Evolutionary conservation across 2,888 invertebrate species (phyloP).

Genomic region (Zaprionus bogoriensis): DNA sequence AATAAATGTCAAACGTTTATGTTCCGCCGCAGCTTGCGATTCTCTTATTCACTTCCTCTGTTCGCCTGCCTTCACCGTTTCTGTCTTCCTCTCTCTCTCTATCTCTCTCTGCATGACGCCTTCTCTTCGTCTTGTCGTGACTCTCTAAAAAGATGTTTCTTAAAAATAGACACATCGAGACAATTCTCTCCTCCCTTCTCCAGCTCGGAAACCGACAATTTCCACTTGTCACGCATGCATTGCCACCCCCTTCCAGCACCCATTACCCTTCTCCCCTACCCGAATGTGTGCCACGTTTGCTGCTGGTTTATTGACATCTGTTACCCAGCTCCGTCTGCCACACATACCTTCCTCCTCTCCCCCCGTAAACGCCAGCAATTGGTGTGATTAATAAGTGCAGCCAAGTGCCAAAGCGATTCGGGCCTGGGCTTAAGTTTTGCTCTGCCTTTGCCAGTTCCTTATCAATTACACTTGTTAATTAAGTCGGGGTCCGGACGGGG

Average conservation of each 20-base stretch:
- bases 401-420: constrained; percentile 31
- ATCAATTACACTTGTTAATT: constrained; percentile 77
- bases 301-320: constrained; percentile 64
- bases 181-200: constrained; percentile 10
- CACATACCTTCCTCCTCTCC: too few species aligned
- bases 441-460: constrained; percentile 34
- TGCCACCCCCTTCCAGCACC: constrained; percentile 20
- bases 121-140: constrained; percentile 48
- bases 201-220: constrained; percentile 38
- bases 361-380: constrained; percentile 28
- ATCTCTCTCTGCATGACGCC: background rate
- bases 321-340: constrained; percentile 7
- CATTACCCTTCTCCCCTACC: constrained; percentile 13
- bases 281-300: constrained; percentile 61
- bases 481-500: constrained; percentile 52
- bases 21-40: background rate
- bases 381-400: constrained; percentile 55
- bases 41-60: background rate
- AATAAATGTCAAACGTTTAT: constrained; percentile 63
- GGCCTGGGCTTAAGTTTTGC: too few species aligned
- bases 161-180: constrained; percentile 41
- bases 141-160: constrained; percentile 47
- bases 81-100: background rate
- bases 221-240: constrained; percentile 66
- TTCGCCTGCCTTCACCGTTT: too few species aligned